Evolutionary conservation across 1,140 invertebrate genomes (phyloP).

Genomic region (Lamellibrachia luymesi): DNA sequence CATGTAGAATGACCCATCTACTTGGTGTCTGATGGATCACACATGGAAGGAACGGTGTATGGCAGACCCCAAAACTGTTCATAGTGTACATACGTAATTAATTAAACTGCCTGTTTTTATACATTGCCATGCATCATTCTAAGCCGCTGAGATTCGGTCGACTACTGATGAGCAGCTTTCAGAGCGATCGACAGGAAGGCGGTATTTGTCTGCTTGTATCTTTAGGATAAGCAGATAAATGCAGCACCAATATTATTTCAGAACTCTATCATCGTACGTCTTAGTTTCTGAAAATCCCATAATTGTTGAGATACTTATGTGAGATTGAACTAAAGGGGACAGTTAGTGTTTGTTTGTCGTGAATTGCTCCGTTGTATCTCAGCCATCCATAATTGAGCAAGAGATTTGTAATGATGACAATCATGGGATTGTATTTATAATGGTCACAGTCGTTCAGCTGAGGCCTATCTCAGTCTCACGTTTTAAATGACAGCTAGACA

Average conservation of each 20-base stretch:
- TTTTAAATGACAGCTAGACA: background rate
- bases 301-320: background rate
- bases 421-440: background rate
- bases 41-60: background rate
- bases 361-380: background rate
- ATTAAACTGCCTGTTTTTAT: slow-evolving; percentile 2
- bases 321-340: background rate
- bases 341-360: background rate
- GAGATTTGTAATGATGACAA: background rate
- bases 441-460: background rate
- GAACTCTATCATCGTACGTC: background rate
- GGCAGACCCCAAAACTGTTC: background rate
- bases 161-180: background rate
- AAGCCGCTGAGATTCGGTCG: background rate
- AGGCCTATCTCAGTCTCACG: background rate
- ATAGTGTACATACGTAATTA: background rate
- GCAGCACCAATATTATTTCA: background rate
- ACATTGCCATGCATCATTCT: background rate
- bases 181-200: background rate
- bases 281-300: background rate
- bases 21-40: background rate
- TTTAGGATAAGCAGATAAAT: background rate
- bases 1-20: background rate
- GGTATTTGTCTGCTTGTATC: background rate
- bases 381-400: background rate